Conservation (phyloP, 2,113 vertebrate species). For the Peromyscus maniculatus region DNA sequence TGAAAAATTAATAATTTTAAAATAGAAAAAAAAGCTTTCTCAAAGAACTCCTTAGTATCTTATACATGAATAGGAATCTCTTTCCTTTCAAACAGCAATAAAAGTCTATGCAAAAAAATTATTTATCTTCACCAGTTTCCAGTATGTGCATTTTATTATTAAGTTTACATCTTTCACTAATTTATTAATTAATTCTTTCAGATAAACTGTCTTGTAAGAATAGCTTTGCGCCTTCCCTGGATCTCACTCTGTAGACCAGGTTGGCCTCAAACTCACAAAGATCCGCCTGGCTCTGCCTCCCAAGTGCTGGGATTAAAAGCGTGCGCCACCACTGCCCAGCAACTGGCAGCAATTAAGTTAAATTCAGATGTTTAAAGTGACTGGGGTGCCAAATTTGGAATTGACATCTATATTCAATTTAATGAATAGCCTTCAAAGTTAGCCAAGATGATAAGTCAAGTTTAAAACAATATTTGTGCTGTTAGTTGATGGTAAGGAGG, state of each 20-base stretch:
- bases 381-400: not conserved
- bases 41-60: not conserved
- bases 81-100: slow-evolving; percentile 46
- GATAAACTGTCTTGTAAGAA: not conserved
- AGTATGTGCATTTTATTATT: not conserved
- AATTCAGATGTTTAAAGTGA: not conserved
- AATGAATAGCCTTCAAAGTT: not conserved
- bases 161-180: not conserved
- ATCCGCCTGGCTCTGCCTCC: too few species aligned
- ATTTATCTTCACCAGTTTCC: not conserved
- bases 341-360: not conserved
- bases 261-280: too few species aligned
- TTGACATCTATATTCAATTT: slow-evolving; percentile 27
- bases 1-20: not conserved
- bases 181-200: slow-evolving; percentile 51
- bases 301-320: too few species aligned
- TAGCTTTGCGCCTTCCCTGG: too few species aligned
- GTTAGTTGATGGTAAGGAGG: not conserved
- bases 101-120: not conserved
- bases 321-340: too few species aligned
- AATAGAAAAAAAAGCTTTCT: not conserved
- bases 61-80: not conserved
- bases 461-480: slow-evolving; percentile 9
- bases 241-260: too few species aligned
- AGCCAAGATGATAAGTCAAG: not conserved